A percentile compares a stretch with the other conserved stretches of the same genome.
Conservation (phyloP, 2,113 vertebrate species). For the Amazona guildingii region DNA sequence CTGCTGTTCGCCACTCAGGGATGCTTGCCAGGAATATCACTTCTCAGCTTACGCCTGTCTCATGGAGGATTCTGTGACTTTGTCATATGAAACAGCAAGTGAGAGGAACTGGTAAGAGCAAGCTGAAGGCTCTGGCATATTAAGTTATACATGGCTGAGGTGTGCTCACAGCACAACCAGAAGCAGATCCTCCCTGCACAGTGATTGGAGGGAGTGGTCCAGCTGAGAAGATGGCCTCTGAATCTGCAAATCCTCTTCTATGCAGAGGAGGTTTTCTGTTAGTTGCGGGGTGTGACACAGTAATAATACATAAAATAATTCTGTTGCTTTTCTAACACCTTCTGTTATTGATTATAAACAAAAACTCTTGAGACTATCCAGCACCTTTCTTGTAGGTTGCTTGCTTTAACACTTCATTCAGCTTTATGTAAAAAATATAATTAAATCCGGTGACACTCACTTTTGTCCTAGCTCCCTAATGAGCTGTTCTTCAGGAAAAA, state of each 20-base stretch:
- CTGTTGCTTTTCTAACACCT: background rate
- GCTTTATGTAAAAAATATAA: background rate
- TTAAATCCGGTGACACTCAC: background rate
- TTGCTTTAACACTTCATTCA: background rate
- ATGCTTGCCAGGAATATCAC: background rate
- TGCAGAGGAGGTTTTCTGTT: background rate
- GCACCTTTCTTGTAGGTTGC: background rate
- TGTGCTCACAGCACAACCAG: background rate
- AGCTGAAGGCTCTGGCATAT: background rate
- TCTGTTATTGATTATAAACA: background rate
- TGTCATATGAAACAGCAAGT: background rate
- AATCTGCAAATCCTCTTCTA: background rate
- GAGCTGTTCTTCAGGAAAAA: background rate
- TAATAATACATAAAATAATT: background rate
- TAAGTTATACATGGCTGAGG: background rate
- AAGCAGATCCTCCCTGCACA: background rate
- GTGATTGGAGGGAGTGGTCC: background rate
- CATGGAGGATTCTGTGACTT: background rate
- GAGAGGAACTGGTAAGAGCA: background rate
- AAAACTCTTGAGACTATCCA: background rate
- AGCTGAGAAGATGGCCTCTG: background rate
- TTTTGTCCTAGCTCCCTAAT: background rate
- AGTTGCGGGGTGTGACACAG: background rate
- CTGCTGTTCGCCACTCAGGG: background rate
- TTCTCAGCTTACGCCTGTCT: background rate